A percentile compares a stretch with the other conserved stretches of the same genome.
phyloP scores from a whole-genome alignment of 2,113 vertebrate species.

The Sylvilagus bachmani region DNA sequence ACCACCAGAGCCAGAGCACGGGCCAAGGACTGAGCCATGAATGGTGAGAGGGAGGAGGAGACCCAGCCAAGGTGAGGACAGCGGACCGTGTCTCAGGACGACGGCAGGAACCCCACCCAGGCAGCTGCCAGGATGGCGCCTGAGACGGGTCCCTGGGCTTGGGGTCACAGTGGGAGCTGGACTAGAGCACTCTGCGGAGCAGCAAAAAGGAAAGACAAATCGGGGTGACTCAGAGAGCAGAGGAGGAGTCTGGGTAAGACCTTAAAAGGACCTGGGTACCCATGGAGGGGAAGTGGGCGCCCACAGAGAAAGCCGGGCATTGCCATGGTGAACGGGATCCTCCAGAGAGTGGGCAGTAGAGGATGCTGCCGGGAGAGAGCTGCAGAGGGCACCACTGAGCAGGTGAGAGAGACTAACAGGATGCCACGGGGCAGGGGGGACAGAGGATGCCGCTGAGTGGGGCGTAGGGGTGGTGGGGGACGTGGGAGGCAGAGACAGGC shows the following conservation, averaged over 20 bases:
- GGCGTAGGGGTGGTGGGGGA: neutral
- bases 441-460: neutral
- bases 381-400: rapidly evolving
- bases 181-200: neutral
- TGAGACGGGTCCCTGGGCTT: neutral
- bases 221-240: rapidly evolving
- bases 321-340: rapidly evolving
- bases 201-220: rapidly evolving
- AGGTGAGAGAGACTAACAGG: too few relatives aligned
- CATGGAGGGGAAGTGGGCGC: neutral
- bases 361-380: neutral
- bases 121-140: rapidly evolving
- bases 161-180: neutral
- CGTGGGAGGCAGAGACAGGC: neutral
- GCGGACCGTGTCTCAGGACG: rapidly evolving
- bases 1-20: too few relatives aligned
- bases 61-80: neutral
- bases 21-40: too few relatives aligned
- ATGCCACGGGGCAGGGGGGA: too few relatives aligned
- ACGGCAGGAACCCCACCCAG: neutral
- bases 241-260: rapidly evolving
- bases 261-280: rapidly evolving
- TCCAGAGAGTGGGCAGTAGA: rapidly evolving
- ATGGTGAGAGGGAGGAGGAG: neutral
- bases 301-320: rapidly evolving